Evolutionary conservation across 2,797 vertebrate species (phyloP).

Genomic region (Clarias pachynema): DNA sequence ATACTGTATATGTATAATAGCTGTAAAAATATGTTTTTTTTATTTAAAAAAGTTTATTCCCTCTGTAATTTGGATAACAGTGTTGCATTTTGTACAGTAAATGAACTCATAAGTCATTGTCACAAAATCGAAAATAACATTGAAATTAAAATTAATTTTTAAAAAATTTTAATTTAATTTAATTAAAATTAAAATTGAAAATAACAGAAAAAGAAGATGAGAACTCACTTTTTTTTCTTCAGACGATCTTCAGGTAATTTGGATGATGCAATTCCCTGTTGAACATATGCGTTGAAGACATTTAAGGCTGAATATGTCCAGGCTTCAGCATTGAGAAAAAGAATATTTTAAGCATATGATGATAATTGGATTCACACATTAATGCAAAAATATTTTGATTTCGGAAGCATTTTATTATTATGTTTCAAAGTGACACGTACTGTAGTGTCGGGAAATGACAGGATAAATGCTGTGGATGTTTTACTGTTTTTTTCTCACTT

Average conservation of each 20-base stretch:
- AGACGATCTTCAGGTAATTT: neutral
- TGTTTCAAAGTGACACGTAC: neutral
- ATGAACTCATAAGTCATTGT: neutral
- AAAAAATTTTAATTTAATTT: too few relatives aligned
- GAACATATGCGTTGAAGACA: too few relatives aligned
- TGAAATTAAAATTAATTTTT: too few relatives aligned
- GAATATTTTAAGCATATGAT: neutral
- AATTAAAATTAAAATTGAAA: too few relatives aligned
- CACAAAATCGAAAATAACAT: neutral
- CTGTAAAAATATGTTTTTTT: neutral
- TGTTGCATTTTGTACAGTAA: neutral
- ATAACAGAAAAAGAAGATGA: neutral
- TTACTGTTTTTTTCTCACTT: neutral
- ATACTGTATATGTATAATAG: too few relatives aligned
- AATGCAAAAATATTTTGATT: neutral
- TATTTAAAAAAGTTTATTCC: neutral
- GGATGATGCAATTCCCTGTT: neutral
- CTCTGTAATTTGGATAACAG: neutral
- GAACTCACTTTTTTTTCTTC: neutral
- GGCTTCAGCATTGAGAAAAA: neutral
- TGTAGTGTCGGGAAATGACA: neutral
- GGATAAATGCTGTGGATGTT: neutral
- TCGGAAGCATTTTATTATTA: neutral
- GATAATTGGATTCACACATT: neutral
- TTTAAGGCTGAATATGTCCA: too few relatives aligned